Percentiles rank a stretch among this genome's conserved stretches.
Conservation (phyloP, 2,797 vertebrate species). For the Phataginus tetradactyla region DNA sequence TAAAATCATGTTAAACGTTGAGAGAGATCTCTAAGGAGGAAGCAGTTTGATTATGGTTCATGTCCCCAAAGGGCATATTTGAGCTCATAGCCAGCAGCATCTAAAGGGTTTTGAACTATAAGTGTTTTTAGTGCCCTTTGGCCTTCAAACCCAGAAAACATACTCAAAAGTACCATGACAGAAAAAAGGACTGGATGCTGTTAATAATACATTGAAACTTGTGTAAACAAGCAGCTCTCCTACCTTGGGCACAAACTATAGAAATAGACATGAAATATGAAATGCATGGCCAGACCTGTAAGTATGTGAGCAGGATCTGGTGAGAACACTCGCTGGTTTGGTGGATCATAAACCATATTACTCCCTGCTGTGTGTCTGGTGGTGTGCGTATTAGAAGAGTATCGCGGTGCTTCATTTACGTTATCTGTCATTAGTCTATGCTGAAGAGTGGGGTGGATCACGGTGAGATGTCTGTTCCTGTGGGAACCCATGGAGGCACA, state of each 20-base stretch:
- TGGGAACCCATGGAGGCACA: not conserved
- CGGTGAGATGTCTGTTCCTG: not conserved
- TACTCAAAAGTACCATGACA: not conserved
- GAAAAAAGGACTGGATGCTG: not conserved
- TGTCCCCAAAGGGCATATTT: not conserved
- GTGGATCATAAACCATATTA: not conserved
- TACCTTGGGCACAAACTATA: not conserved
- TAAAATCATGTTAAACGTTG: conserved; percentile 12
- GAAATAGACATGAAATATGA: conserved; percentile 43
- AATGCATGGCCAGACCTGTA: not conserved
- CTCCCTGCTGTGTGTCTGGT: not conserved
- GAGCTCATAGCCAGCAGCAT: not conserved
- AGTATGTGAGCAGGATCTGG: not conserved
- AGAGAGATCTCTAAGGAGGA: not conserved
- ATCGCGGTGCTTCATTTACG: not conserved
- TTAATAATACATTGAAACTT: conserved; percentile 9
- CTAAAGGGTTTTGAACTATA: not conserved
- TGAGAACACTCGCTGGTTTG: not conserved
- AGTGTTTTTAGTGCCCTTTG: not conserved
- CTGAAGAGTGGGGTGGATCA: conserved; percentile 3
- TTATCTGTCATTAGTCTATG: not conserved
- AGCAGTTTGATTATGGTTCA: not conserved
- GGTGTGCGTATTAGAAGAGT: not conserved
- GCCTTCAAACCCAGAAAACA: conserved; percentile 2
- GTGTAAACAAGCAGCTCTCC: not conserved